A percentile compares a stretch with the other conserved stretches of the same genome.
phyloP scores from a whole-genome alignment of 2,888 invertebrate genomes.

The Carterocephalus palaemon region DNA sequence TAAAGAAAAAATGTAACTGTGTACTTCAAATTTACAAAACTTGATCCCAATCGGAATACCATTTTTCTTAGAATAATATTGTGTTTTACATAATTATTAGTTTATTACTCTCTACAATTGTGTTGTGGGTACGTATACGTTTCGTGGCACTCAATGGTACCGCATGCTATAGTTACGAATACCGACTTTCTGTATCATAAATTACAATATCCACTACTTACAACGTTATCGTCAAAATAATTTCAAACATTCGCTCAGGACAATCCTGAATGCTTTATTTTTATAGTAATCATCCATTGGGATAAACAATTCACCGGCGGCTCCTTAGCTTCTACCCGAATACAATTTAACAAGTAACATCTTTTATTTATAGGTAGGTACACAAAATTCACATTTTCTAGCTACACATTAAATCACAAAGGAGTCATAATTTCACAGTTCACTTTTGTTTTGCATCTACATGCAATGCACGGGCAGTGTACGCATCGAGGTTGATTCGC shows the following conservation, averaged over 20 bases:
- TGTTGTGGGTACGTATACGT: conserved; percentile 8
- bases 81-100: neutral
- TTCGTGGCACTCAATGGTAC: conserved; percentile 1
- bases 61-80: conserved; percentile 1
- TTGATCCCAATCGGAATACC: conserved; percentile 25
- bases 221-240: conserved; percentile 38
- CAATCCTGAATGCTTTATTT: no score
- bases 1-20: conserved; percentile 24
- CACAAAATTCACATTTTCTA: conserved; percentile 71
- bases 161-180: neutral
- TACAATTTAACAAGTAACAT: conserved; percentile 71
- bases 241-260: no score
- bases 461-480: conserved; percentile 36
- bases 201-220: conserved; percentile 5
- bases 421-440: conserved; percentile 50
- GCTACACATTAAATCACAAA: conserved; percentile 47
- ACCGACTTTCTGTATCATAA: conserved; percentile 8
- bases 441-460: conserved; percentile 33
- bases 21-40: conserved; percentile 18
- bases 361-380: conserved; percentile 58
- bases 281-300: no score
- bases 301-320: no score
- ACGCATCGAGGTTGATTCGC: conserved; percentile 26
- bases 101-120: conserved; percentile 3
- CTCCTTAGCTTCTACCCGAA: conserved; percentile 51